Percentiles rank a stretch among this genome's conserved stretches.
Conservation (phyloP, 2,888 invertebrate species). For the Drosophila anomalata region DNA sequence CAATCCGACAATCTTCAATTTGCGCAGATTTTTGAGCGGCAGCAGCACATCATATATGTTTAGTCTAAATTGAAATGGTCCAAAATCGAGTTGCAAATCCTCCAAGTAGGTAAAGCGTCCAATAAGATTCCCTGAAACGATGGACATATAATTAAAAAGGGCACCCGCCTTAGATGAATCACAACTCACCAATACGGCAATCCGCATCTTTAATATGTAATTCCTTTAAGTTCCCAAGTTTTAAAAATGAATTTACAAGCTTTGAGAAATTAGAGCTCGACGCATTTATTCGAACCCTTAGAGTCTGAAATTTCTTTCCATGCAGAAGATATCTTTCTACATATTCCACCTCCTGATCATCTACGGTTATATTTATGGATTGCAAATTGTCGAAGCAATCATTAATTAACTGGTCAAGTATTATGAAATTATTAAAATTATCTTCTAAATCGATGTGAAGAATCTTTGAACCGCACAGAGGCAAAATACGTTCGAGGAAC, state of each 20-base stretch:
- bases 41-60: neutral
- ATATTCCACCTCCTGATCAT: neutral
- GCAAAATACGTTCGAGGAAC: too few species aligned
- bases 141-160: neutral
- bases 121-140: neutral
- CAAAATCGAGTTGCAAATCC: neutral
- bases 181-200: neutral
- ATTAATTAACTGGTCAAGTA: neutral
- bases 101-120: neutral
- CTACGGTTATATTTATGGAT: neutral
- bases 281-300: neutral
- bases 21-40: neutral
- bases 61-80: neutral
- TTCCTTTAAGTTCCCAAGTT: neutral
- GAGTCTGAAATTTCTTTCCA: neutral
- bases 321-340: neutral
- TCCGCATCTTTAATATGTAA: neutral
- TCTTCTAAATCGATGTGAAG: too few species aligned
- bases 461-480: too few species aligned
- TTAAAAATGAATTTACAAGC: neutral
- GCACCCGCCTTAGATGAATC: neutral
- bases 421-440: neutral
- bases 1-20: neutral
- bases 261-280: neutral
- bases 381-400: neutral